Evolutionary conservation across 1,140 invertebrate genomes (phyloP).

Genomic region (Leptestheria dahalacensis): DNA sequence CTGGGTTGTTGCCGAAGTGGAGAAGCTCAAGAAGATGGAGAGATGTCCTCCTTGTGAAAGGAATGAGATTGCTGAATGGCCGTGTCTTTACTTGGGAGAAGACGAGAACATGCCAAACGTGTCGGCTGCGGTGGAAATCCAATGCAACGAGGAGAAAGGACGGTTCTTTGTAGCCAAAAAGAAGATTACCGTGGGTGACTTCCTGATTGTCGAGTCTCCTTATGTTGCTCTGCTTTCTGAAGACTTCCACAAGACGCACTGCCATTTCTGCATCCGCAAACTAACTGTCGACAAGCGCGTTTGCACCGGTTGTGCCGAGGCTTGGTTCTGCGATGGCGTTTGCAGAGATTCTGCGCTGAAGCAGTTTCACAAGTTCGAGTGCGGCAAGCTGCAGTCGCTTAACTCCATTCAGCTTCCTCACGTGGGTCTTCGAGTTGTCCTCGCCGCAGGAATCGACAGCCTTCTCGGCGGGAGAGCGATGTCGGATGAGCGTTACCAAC

Average conservation of each 20-base stretch:
- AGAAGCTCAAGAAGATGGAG: slow-evolving; percentile 7
- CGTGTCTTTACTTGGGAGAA: too few relatives aligned
- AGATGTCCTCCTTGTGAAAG: background rate
- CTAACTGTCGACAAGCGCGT: slow-evolving; percentile 34
- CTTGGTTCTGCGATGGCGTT: slow-evolving; percentile 44
- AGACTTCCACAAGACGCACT: slow-evolving; percentile 46
- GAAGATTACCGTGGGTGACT: slow-evolving; percentile 47
- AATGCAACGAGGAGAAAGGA: slow-evolving; percentile 27
- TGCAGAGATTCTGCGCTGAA: slow-evolving; percentile 42
- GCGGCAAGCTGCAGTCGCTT: slow-evolving; percentile 42
- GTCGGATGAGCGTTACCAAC: slow-evolving; percentile 27
- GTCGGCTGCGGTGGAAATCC: background rate
- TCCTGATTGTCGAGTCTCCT: slow-evolving; percentile 58
- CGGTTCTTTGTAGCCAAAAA: slow-evolving; percentile 36
- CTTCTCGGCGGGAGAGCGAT: slow-evolving; percentile 16
- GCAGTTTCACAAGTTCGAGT: slow-evolving; percentile 59
- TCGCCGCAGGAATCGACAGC: slow-evolving; percentile 25
- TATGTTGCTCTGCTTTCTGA: slow-evolving; percentile 52
- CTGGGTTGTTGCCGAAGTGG: too few relatives aligned
- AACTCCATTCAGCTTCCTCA: slow-evolving; percentile 56
- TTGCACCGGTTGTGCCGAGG: slow-evolving; percentile 43
- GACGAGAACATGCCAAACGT: background rate
- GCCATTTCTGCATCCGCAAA: slow-evolving; percentile 57
- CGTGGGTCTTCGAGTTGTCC: slow-evolving; percentile 47
- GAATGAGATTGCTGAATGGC: too few relatives aligned